These are phyloP conservation scores for Ceratosolen solmsi DNA, from an alignment of 1,140 invertebrate genomes.

Conservation along the genomic window DNA sequence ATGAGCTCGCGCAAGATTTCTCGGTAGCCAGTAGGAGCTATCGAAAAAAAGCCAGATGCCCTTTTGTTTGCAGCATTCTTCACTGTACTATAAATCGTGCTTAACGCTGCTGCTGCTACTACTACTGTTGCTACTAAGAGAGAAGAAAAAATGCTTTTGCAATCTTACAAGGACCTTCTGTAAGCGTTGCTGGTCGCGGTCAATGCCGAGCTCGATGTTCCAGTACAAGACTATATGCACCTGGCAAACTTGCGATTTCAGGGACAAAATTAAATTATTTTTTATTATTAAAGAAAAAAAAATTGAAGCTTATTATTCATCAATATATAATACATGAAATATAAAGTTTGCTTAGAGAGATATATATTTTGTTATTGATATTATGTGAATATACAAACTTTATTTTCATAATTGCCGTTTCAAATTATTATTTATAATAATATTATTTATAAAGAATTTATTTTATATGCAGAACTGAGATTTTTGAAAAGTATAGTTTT, in stretches of 20 bases:
- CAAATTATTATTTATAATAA: too few relatives aligned
- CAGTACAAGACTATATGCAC: not conserved
- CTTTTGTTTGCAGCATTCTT: slow-evolving; percentile 53
- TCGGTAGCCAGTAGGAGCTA: slow-evolving; percentile 50
- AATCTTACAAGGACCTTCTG: not conserved
- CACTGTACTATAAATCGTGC: slow-evolving; percentile 51
- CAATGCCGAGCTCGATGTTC: not conserved
- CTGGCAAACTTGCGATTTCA: slow-evolving; percentile 23
- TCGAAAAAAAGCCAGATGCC: slow-evolving; percentile 52
- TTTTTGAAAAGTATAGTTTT: too few relatives aligned
- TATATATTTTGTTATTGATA: too few relatives aligned
- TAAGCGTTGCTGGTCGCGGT: not conserved
- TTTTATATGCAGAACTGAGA: too few relatives aligned
- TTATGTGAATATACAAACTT: too few relatives aligned
- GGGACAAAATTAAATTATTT: too few relatives aligned
- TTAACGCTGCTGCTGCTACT: slow-evolving; percentile 19
- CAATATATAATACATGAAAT: too few relatives aligned
- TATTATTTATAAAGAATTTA: too few relatives aligned
- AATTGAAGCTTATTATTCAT: too few relatives aligned
- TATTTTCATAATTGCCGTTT: too few relatives aligned
- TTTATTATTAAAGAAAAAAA: too few relatives aligned
- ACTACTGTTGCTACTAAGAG: slow-evolving; percentile 4
- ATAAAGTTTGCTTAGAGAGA: too few relatives aligned
- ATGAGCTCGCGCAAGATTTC: slow-evolving; percentile 43
- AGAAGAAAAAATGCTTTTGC: slow-evolving; percentile 40